Evolutionary conservation across 2,113 vertebrate species (phyloP).

Genomic region (Antigone vipio): DNA sequence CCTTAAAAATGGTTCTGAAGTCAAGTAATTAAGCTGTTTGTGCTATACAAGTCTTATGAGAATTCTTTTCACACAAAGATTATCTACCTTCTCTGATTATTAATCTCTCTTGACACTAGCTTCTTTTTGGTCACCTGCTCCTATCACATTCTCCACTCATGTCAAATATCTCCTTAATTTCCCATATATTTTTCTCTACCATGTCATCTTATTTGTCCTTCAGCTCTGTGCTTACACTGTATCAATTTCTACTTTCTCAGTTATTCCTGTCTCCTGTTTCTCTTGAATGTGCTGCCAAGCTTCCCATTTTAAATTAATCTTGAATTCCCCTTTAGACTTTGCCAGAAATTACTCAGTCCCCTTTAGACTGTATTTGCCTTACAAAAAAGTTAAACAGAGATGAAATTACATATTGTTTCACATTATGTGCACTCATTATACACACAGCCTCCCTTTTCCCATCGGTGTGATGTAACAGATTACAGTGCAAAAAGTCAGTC

Average conservation of each 20-base stretch:
- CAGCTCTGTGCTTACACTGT: neutral
- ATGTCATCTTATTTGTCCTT: neutral
- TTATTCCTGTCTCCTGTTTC: neutral
- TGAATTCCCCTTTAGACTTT: neutral
- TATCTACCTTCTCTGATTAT: neutral
- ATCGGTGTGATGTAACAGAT: neutral
- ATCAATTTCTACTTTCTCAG: neutral
- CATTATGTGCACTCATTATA: neutral
- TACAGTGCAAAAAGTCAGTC: neutral
- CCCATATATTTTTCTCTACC: neutral
- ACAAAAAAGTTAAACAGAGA: neutral
- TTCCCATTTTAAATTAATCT: constrained; percentile 15
- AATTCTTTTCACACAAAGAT: neutral
- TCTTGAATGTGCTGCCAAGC: constrained; percentile 5
- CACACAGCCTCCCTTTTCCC: neutral
- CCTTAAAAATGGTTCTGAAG: neutral
- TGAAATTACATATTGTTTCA: neutral
- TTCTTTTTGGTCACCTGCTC: neutral
- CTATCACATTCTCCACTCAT: neutral
- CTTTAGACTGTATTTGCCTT: neutral
- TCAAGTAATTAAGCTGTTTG: neutral
- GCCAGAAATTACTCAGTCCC: constrained; percentile 18
- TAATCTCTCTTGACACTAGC: neutral
- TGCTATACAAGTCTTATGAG: neutral
- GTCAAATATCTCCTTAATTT: neutral